phyloP scores from a whole-genome alignment of 1,140 invertebrate species.

The Aethina tumida region DNA sequence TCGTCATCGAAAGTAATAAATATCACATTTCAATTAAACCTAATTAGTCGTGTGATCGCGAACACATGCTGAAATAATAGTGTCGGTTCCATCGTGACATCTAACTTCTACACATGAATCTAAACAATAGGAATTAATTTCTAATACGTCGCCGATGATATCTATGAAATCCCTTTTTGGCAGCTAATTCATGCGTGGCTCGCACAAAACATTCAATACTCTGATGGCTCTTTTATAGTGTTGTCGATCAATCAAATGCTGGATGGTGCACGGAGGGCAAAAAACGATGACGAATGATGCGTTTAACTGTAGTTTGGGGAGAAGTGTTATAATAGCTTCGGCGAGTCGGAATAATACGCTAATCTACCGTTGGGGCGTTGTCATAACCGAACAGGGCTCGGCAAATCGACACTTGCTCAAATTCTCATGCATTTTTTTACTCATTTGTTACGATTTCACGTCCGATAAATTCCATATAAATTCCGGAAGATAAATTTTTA shows the following conservation, averaged over 20 bases:
- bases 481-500: too few relatives aligned
- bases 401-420: slow-evolving; percentile 21
- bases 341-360: slow-evolving; percentile 31
- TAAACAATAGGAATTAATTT: slow-evolving; percentile 25
- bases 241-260: slow-evolving; percentile 25
- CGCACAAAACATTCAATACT: slow-evolving; percentile 26
- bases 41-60: too few relatives aligned
- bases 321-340: slow-evolving; percentile 24
- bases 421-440: slow-evolving; percentile 24
- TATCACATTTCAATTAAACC: too few relatives aligned
- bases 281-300: slow-evolving; percentile 15
- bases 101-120: too few relatives aligned
- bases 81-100: too few relatives aligned
- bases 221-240: slow-evolving; percentile 27
- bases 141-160: slow-evolving; percentile 22
- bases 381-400: slow-evolving; percentile 19
- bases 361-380: slow-evolving; percentile 26
- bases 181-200: slow-evolving; percentile 22
- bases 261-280: slow-evolving; percentile 2
- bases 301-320: slow-evolving; percentile 15
- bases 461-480: too few relatives aligned
- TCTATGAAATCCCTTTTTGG: slow-evolving; percentile 30
- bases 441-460: too few relatives aligned
- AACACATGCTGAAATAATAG: too few relatives aligned
- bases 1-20: too few relatives aligned